Evolutionary conservation across 1,140 invertebrate genomes (phyloP), one percentile per base, ranked within the genome.

Genomic region (Leptinotarsa defecta): DNA sequence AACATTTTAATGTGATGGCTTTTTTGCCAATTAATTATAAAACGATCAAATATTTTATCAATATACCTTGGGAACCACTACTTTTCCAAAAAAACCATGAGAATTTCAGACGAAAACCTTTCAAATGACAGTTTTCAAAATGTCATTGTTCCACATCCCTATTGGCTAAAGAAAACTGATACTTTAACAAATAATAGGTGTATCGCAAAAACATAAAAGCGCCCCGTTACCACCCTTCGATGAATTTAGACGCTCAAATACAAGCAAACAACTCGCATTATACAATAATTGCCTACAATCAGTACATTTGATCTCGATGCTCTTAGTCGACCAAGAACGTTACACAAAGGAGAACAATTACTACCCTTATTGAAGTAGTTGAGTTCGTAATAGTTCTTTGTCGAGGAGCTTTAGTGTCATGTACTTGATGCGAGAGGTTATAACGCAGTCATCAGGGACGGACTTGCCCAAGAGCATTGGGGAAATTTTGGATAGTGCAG

Each of bases 261-360:
- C 68, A 70, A 70, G 68, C 57, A 62, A 72, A 72, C 68, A 70
- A 49, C 70, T 62, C 57, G 62, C 70, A 61, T 72, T 72, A 72
- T 72, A 72, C 70, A 72, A 17, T 72, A 72, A 72, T 72, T 72
- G 70, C 70, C 24, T 20, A n/a, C 24, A 62, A 72, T 72, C 70
- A 43, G 52, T 62, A 63, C 70, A 72, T 72, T 72, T 27, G 27
- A 72, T 62, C 49, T 72, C 13, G 27, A 34, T 34, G 43, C 27
- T 49, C 43, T 20, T 34, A 15, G 27, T 49, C 17, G 68, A 43
- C 34, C 48, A 69, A 65, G 20, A 65, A 65, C 64, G 27, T 15
- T 65, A 65, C 64, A 65, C 64, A 65, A 65, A 19, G 4, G 27
- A 65, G 22, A 65, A 65, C 64, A 57, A 57, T 57, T 4, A 57